phyloP scores from a whole-genome alignment of 2,888 invertebrate species.

The Amiota minor region DNA sequence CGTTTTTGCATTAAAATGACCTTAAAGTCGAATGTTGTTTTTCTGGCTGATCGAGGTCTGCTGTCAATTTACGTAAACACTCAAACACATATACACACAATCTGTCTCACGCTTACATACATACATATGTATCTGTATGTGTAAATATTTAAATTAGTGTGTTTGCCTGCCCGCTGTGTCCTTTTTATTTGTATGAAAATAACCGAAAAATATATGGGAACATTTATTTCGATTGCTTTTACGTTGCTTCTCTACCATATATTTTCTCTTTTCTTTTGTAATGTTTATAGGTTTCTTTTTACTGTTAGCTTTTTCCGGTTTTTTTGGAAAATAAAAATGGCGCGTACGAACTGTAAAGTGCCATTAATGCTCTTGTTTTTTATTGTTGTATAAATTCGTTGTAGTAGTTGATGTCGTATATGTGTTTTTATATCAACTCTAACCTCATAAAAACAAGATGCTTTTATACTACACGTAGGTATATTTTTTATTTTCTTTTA shows the following conservation, averaged over 20 bases:
- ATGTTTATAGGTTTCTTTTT: constrained; percentile 31
- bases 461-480: too few relatives aligned
- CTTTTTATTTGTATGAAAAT: constrained; percentile 11
- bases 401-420: constrained; percentile 30
- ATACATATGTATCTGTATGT: not conserved
- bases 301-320: constrained; percentile 8
- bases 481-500: too few relatives aligned
- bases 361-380: not conserved
- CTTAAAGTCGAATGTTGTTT: constrained; percentile 59
- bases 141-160: not conserved
- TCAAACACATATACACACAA: not conserved
- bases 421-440: constrained; percentile 35
- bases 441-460: constrained; percentile 25
- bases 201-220: constrained; percentile 34
- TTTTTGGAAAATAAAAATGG: constrained; percentile 27
- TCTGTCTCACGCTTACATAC: not conserved
- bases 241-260: not conserved
- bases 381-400: not conserved
- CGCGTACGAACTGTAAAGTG: constrained; percentile 44
- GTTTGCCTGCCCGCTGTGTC: not conserved
- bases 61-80: not conserved
- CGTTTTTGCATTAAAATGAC: constrained; percentile 61
- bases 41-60: constrained; percentile 44
- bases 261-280: constrained; percentile 1
- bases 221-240: constrained; percentile 45